phyloP scores from a whole-genome alignment of 2,888 invertebrate genomes.

The Icerya purchasi region DNA sequence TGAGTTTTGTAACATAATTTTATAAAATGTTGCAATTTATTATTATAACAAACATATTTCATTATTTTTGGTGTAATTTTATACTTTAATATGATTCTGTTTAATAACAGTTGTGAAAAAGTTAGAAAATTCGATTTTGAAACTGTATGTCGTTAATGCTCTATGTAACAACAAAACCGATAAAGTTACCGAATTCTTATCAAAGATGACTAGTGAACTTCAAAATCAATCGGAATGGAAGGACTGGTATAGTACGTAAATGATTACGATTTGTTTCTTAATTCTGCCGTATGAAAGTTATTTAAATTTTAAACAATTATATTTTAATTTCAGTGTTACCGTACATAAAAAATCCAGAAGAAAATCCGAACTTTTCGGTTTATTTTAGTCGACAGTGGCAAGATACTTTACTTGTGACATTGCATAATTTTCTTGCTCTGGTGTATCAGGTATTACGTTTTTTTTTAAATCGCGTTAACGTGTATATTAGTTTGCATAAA shows the following conservation, averaged over 20 bases:
- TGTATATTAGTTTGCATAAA: not conserved
- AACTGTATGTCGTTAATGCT: conserved; percentile 76
- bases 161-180: conserved; percentile 59
- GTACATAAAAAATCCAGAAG: conserved; percentile 76
- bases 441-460: conserved; percentile 45
- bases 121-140: conserved; percentile 63
- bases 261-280: not conserved
- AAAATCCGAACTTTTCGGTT: conserved; percentile 62
- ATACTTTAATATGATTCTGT: no score
- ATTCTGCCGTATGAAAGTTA: not conserved
- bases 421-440: conserved; percentile 81
- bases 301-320: conserved; percentile 3
- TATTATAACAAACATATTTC: no score
- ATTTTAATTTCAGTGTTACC: conserved; percentile 55
- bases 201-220: conserved; percentile 63
- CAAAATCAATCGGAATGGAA: conserved; percentile 83
- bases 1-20: no score
- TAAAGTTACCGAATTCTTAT: conserved; percentile 71
- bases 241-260: conserved; percentile 83
- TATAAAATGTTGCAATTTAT: no score
- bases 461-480: conserved; percentile 16
- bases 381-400: conserved; percentile 90
- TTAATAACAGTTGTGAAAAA: conserved; percentile 44
- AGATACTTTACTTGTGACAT: conserved; percentile 70
- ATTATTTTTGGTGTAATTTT: no score